Base-by-base conservation (phyloP, 2,113 vertebrate genomes). In the Phalacrocorax aristotelis region DNA sequence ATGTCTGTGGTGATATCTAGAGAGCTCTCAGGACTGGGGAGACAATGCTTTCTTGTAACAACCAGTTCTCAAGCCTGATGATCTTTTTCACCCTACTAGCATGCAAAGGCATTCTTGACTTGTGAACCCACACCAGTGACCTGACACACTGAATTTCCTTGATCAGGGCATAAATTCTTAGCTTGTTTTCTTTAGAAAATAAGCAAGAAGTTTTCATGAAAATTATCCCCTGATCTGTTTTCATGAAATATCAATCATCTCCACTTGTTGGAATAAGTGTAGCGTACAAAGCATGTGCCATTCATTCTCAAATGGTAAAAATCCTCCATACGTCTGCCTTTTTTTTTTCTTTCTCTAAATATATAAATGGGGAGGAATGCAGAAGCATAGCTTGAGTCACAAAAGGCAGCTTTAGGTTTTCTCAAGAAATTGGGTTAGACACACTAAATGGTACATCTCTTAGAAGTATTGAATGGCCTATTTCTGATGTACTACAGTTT, bases 221-320 rank as follows among this genome's bases (percentile, higher is more conserved):
- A 74, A 44, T 22, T 65, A 19, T 32, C 29, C 75, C 11, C 30
- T 8, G 0, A 27, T 21, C 54, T 27, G 8, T 48, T 26, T 49
- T 77, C 20, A 46, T 49, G 22, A 65, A 86, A 72, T 8, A 13
- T 25, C 38, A 72, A 52, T 57, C 68, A 19, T 52, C 11, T 77
- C 9, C 36, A 11, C 32, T 61, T 72, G 13, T 57, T 89, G 19
- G 30, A 93, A 77, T 62, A 46, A 66, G 9, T 2, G 2, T 5
- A 27, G 10, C 18, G 1, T 48, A 54, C 0, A 1, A 16, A 54
- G 23, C 4, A 2, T 30, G 15, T 40, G 61, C 30, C 0, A 0
- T 54, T 81, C 21, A 9, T 85, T 83, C n/a, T 58, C 40, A 83
- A 36, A 83, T 90, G 6, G 15, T 19, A 38, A 72, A 95, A 83